Percentiles rank a stretch among this genome's conserved stretches.
phyloP scores from a whole-genome alignment of 2,888 invertebrate species.

The Pristionchus maxplancki region DNA sequence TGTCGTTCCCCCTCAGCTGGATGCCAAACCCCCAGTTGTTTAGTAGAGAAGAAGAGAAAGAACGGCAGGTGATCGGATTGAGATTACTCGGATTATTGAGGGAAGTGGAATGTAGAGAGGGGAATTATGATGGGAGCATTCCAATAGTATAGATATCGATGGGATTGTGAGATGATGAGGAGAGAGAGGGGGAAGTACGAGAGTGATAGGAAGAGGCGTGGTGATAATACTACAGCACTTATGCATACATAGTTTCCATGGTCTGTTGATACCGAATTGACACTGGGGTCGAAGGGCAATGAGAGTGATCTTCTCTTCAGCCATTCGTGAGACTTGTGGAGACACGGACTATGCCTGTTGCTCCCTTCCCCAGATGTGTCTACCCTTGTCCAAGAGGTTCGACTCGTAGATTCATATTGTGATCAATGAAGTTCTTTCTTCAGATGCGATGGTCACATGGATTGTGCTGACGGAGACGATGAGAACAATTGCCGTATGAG shows the following conservation, averaged over 20 bases:
- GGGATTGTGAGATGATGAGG: background rate
- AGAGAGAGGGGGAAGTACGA: background rate
- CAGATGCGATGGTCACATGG: conserved; percentile 73
- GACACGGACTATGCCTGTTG: conserved; percentile 73
- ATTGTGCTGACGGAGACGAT: conserved; percentile 74
- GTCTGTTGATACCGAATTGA: background rate
- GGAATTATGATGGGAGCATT: background rate
- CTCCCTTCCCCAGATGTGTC: conserved; percentile 71
- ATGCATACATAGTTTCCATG: no score
- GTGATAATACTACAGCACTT: background rate
- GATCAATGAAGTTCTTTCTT: background rate
- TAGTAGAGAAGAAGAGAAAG: background rate
- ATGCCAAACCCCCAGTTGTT: conserved; percentile 1
- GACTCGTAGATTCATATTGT: background rate
- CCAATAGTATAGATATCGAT: background rate
- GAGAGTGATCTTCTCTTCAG: conserved; percentile 54
- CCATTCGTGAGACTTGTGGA: conserved; percentile 63
- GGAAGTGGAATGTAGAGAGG: background rate
- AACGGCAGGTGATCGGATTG: background rate
- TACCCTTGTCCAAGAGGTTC: conserved; percentile 60
- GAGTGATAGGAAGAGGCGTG: background rate
- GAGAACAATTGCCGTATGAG: conserved; percentile 75
- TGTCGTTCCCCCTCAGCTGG: conserved; percentile 12
- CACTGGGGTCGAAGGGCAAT: background rate
- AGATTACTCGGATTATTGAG: conserved; percentile 28